phyloP scores from a whole-genome alignment of 2,113 vertebrate genomes.

The Zeus faber region DNA sequence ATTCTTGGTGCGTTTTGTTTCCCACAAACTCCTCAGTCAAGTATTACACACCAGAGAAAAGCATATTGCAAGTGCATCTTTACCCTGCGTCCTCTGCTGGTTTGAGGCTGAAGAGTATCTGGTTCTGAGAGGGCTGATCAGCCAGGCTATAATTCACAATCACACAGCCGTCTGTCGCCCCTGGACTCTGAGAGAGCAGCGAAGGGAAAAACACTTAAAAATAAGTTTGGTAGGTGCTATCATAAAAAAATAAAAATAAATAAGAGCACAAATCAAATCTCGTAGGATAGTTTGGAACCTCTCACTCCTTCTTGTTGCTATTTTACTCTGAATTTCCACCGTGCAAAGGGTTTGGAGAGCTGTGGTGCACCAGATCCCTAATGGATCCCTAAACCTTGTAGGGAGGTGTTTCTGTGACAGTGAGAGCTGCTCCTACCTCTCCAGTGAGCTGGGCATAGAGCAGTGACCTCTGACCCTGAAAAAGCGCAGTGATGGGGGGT shows the following conservation, averaged over 20 bases:
- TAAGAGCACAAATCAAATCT: too few relatives aligned
- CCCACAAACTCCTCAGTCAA: neutral
- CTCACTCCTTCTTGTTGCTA: too few relatives aligned
- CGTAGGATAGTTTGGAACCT: too few relatives aligned
- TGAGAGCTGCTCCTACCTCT: conserved; percentile 45
- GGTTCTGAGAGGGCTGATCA: conserved; percentile 46
- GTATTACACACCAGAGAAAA: neutral
- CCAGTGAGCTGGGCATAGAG: conserved; percentile 67
- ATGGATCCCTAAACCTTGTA: neutral
- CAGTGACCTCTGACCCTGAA: conserved; percentile 70
- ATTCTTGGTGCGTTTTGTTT: neutral
- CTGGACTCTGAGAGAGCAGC: conserved; percentile 35
- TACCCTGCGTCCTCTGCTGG: conserved; percentile 58
- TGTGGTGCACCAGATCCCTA: too few relatives aligned
- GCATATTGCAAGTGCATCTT: neutral
- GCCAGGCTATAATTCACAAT: conserved; percentile 64
- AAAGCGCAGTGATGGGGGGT: conserved; percentile 57
- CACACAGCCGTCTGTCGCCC: conserved; percentile 47
- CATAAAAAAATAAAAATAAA: too few relatives aligned
- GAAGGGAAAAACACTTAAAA: neutral
- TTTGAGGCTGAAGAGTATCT: conserved; percentile 55
- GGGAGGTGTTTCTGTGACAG: neutral
- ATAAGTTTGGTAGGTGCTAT: too few relatives aligned
- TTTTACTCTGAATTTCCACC: too few relatives aligned
- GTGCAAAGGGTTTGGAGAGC: too few relatives aligned